phyloP scores from a whole-genome alignment of 2,113 vertebrate species.

The Cyphomyrus plagiostoma region DNA sequence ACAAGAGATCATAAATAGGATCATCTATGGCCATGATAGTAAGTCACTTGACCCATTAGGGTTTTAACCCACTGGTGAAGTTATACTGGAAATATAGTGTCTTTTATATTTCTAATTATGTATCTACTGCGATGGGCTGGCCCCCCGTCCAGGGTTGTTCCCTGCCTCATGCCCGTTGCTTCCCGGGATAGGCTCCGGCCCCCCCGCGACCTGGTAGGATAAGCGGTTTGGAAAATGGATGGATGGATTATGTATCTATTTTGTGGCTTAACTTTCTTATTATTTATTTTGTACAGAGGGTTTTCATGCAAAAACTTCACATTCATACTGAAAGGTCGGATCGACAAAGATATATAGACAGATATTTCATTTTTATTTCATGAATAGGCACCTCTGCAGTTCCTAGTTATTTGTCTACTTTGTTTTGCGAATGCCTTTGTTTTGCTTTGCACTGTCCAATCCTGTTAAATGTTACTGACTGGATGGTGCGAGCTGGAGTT shows the following conservation, averaged over 20 bases:
- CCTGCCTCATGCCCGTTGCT: no score
- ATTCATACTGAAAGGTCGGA: neutral
- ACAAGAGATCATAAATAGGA: neutral
- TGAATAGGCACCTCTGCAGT: neutral
- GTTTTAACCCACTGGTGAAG: neutral
- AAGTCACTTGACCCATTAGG: neutral
- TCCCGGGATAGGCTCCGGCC: no score
- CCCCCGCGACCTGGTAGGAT: no score
- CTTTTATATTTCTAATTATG: neutral
- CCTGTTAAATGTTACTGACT: neutral
- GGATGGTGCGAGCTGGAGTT: neutral
- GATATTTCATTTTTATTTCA: neutral
- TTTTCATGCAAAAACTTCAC: neutral
- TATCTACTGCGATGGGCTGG: neutral
- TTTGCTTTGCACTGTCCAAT: neutral
- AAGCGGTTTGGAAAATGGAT: no score
- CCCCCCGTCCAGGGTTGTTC: no score
- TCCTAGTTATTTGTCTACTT: neutral
- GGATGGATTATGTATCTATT: neutral
- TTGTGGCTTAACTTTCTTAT: neutral
- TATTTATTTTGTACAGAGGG: neutral
- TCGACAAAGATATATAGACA: neutral
- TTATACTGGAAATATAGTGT: neutral
- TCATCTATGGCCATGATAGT: neutral
- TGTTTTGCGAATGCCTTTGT: neutral